Conservation (phyloP, 2,113 vertebrate species). For the Piaya cayana region DNA sequence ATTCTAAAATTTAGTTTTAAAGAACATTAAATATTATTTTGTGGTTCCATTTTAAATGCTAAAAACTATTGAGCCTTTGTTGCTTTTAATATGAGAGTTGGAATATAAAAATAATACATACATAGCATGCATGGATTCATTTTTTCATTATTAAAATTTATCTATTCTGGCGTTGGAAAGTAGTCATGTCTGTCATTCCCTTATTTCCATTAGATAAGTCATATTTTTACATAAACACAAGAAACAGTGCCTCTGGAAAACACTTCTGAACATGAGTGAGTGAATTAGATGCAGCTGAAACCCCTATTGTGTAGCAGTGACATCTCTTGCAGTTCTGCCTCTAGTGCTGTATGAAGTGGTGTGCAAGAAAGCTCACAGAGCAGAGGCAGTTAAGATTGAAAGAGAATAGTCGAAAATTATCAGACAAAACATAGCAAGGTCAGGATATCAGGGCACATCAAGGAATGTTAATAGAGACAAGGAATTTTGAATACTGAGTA, state of each 20-base stretch:
- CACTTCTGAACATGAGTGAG: neutral
- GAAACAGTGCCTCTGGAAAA: slow-evolving; percentile 30
- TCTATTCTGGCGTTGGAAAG: neutral
- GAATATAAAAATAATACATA: neutral
- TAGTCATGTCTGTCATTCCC: neutral
- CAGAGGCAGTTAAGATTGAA: slow-evolving; percentile 8
- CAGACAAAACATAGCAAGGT: neutral
- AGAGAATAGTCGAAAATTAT: slow-evolving; percentile 10
- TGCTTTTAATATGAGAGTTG: neutral
- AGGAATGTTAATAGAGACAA: neutral
- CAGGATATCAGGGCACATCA: neutral
- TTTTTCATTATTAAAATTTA: neutral
- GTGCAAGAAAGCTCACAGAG: neutral
- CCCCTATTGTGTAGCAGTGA: neutral
- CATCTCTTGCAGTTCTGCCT: slow-evolving; percentile 30
- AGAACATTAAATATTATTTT: neutral
- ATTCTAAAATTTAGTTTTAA: neutral
- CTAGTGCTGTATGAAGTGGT: neutral
- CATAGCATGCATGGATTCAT: neutral
- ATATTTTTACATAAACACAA: neutral
- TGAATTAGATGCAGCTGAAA: slow-evolving; percentile 39
- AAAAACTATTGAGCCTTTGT: neutral
- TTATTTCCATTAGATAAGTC: neutral
- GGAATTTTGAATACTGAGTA: neutral
- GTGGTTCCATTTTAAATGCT: neutral